Evolutionary conservation across 2,888 invertebrate species (phyloP).

Genomic region (Sinodicranocentrus sp.): DNA sequence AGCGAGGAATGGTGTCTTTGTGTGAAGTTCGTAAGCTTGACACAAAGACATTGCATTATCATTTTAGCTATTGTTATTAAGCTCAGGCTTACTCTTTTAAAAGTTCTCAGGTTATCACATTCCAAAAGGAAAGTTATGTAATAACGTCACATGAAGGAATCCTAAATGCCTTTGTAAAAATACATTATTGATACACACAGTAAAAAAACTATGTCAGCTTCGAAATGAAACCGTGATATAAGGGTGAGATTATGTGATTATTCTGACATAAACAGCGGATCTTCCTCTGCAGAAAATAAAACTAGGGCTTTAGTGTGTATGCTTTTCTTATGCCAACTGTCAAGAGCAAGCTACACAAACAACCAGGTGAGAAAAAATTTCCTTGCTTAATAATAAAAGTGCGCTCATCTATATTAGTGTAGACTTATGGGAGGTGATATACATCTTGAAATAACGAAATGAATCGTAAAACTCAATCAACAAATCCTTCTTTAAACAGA

Average conservation of each 20-base stretch:
- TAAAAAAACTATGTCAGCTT: slow-evolving; percentile 19
- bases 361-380: no score
- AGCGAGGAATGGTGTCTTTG: slow-evolving; percentile 56
- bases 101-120: slow-evolving; percentile 54
- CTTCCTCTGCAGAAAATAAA: slow-evolving; percentile 13
- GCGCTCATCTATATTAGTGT: no score
- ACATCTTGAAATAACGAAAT: background rate
- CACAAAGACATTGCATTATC: slow-evolving; percentile 62
- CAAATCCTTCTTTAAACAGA: no score
- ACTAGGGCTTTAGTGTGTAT: slow-evolving; percentile 21
- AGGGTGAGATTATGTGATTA: background rate
- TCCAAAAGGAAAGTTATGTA: slow-evolving; percentile 66
- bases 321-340: slow-evolving; percentile 24
- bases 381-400: slow-evolving; percentile 10
- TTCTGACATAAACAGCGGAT: slow-evolving; percentile 11
- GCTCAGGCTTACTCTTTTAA: slow-evolving; percentile 31
- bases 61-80: slow-evolving; percentile 28
- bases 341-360: slow-evolving; percentile 44
- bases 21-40: slow-evolving; percentile 69
- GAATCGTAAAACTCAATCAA: slow-evolving; percentile 8
- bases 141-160: slow-evolving; percentile 27
- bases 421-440: no score
- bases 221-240: background rate
- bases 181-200: background rate
- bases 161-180: slow-evolving; percentile 18